Evolutionary conservation across 1,140 invertebrate species (phyloP).

Genomic region (Calephelis nemesis): DNA sequence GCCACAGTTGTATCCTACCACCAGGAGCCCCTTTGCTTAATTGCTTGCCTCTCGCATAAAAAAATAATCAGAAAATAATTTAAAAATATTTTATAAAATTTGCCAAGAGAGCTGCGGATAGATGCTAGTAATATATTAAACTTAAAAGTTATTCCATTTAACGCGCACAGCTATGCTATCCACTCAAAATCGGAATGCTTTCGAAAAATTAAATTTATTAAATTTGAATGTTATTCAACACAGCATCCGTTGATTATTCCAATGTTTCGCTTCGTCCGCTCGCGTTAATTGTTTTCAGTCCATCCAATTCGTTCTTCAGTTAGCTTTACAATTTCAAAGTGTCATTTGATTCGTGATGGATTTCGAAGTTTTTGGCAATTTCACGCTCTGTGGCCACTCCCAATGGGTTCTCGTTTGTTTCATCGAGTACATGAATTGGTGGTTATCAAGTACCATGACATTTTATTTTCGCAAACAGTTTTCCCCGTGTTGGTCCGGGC

Average conservation of each 20-base stretch:
- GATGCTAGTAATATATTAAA: slow-evolving; percentile 13
- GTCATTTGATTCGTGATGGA: slow-evolving; percentile 77
- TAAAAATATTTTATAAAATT: too few species aligned
- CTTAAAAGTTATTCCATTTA: background rate
- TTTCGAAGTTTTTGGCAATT: slow-evolving; percentile 73
- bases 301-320: slow-evolving; percentile 72
- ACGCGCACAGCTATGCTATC: background rate
- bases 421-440: slow-evolving; percentile 38
- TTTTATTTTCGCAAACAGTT: background rate
- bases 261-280: slow-evolving; percentile 65
- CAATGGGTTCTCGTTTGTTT: slow-evolving; percentile 64
- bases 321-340: slow-evolving; percentile 77
- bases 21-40: too few species aligned
- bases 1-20: too few species aligned
- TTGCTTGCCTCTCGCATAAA: too few species aligned
- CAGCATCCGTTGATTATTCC: slow-evolving; percentile 66
- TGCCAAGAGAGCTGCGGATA: background rate
- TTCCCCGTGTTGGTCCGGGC: background rate
- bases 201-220: slow-evolving; percentile 64
- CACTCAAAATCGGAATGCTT: slow-evolving; percentile 35
- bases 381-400: slow-evolving; percentile 64
- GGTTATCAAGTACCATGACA: background rate
- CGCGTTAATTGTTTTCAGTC: slow-evolving; percentile 73
- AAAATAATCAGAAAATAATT: too few species aligned
- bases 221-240: slow-evolving; percentile 61